Percentiles rank a stretch among this genome's conserved stretches.
Conservation (phyloP, 2,888 invertebrate genomes). For the Caradrina kadenii region DNA sequence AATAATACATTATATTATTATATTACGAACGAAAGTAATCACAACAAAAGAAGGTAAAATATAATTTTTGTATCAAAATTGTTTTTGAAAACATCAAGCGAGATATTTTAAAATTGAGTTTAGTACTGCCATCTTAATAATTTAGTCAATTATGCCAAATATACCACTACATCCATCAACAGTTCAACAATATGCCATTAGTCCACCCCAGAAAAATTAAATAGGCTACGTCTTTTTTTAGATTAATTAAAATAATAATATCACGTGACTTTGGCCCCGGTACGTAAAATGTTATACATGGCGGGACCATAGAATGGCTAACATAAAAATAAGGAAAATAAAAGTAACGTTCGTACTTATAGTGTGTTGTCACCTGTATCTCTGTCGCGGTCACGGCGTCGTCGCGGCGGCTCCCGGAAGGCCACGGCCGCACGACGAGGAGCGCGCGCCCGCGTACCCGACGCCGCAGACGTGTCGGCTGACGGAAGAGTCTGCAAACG, state of each 20-base stretch:
- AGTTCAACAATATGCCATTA: too few relatives aligned
- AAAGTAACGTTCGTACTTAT: constrained; percentile 48
- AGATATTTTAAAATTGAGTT: too few relatives aligned
- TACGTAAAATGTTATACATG: neutral
- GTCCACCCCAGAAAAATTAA: too few relatives aligned
- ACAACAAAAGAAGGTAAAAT: neutral
- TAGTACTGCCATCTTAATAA: too few relatives aligned
- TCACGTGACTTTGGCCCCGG: neutral
- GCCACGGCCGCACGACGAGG: constrained; percentile 77
- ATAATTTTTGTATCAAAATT: too few relatives aligned
- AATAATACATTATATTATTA: neutral
- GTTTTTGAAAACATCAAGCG: too few relatives aligned
- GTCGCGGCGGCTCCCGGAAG: constrained; percentile 80
- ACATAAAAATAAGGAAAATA: constrained; percentile 16
- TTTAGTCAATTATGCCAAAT: too few relatives aligned
- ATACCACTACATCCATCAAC: too few relatives aligned
- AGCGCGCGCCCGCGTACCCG: constrained; percentile 57
- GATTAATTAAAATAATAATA: too few relatives aligned
- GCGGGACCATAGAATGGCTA: neutral
- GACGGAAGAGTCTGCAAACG: constrained; percentile 68
- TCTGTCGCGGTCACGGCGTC: constrained; percentile 72
- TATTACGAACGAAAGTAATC: neutral
- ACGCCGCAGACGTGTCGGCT: constrained; percentile 73
- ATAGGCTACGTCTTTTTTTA: too few relatives aligned
- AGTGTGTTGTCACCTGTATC: constrained; percentile 70